phyloP scores from a whole-genome alignment of 1,140 invertebrate species.

The Bradynema listronoti region DNA sequence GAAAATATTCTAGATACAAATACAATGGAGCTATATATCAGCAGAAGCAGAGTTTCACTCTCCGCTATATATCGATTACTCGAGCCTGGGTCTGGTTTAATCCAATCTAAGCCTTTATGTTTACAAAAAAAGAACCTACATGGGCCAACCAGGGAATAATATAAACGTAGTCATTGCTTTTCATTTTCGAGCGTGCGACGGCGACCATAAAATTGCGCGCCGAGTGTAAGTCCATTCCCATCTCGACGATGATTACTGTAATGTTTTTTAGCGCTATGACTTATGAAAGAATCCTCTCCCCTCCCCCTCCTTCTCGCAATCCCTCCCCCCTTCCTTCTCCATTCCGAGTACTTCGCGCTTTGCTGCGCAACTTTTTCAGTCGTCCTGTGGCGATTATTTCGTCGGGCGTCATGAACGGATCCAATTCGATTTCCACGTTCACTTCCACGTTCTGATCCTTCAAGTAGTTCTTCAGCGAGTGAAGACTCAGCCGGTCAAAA shows the following conservation, averaged over 20 bases:
- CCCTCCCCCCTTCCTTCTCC: too few species aligned
- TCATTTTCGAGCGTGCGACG: conserved; percentile 44
- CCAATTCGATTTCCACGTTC: conserved; percentile 52
- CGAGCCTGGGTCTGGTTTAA: too few species aligned
- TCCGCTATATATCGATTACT: too few species aligned
- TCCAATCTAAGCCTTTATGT: neutral
- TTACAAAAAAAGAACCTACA: conserved; percentile 26
- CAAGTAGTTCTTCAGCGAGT: conserved; percentile 49
- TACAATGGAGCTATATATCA: too few species aligned
- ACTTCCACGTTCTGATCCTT: conserved; percentile 51
- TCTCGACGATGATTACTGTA: conserved; percentile 39
- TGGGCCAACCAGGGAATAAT: conserved; percentile 55
- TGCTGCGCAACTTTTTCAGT: conserved; percentile 38
- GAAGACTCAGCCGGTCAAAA: conserved; percentile 51
- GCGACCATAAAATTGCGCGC: conserved; percentile 50
- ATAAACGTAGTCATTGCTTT: conserved; percentile 52
- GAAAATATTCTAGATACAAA: conserved; percentile 2
- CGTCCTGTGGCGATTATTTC: conserved; percentile 55
- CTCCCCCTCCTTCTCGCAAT: too few species aligned
- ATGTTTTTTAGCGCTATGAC: neutral
- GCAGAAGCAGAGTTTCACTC: too few species aligned
- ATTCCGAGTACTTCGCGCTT: conserved; percentile 53
- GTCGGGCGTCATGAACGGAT: conserved; percentile 52
- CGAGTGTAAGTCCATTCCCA: conserved; percentile 56
- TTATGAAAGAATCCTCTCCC: too few species aligned